These are phyloP conservation scores for Gonatopus flavifemur DNA, from an alignment of 1,140 invertebrate species.

Conservation along the genomic window DNA sequence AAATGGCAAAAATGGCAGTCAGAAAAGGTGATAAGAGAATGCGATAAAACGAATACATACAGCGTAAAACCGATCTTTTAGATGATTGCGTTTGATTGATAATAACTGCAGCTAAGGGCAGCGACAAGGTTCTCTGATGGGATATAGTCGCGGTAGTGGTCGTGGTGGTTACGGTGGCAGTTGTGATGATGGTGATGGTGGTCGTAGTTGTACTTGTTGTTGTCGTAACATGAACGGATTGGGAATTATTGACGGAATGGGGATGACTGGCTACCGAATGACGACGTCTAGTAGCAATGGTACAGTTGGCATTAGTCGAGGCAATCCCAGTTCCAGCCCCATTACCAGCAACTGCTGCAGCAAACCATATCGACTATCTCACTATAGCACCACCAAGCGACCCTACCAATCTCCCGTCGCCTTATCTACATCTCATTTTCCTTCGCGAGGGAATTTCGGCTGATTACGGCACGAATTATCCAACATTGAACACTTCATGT, in stretches of 20 bases:
- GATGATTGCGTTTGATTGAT: slow-evolving; percentile 58
- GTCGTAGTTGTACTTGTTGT: slow-evolving; percentile 38
- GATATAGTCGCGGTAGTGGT: slow-evolving; percentile 52
- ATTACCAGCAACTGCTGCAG: slow-evolving; percentile 50
- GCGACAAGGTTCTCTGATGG: slow-evolving; percentile 69
- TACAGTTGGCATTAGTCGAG: slow-evolving; percentile 49
- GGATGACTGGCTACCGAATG: slow-evolving; percentile 57
- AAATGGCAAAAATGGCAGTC: not conserved
- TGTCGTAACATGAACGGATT: slow-evolving; percentile 47
- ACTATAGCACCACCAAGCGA: slow-evolving; percentile 42
- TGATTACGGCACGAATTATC: too few species aligned
- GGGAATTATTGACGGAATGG: slow-evolving; percentile 53
- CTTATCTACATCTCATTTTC: not conserved
- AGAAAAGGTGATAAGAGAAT: slow-evolving; percentile 4
- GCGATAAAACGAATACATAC: slow-evolving; percentile 36
- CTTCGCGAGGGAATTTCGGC: too few species aligned
- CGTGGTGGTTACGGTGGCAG: slow-evolving; percentile 33
- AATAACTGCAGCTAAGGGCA: slow-evolving; percentile 62
- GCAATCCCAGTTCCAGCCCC: slow-evolving; percentile 49
- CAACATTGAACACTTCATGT: too few species aligned
- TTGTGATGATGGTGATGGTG: slow-evolving; percentile 29
- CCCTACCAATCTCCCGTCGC: slow-evolving; percentile 10
- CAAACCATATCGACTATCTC: slow-evolving; percentile 53
- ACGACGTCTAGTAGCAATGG: slow-evolving; percentile 52
- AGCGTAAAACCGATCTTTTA: slow-evolving; percentile 56